Percentiles rank a stretch among this genome's conserved stretches.
Evolutionary conservation across 2,113 vertebrate genomes (phyloP).

Genomic region (Laticauda laticaudata): DNA sequence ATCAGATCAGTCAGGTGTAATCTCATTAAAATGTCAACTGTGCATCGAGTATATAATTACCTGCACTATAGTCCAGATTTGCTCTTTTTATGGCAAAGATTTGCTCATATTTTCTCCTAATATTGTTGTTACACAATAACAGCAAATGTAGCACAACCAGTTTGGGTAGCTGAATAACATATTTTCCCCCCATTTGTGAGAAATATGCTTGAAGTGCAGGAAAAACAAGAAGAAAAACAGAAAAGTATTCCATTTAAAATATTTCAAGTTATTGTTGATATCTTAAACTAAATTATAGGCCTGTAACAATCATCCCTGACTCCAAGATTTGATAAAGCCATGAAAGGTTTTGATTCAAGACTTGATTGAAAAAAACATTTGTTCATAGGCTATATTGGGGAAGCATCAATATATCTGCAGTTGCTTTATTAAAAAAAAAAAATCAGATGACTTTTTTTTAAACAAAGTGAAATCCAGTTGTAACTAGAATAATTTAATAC

Average conservation of each 20-base stretch:
- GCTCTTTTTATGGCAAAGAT: not conserved
- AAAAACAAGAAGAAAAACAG: not conserved
- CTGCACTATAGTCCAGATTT: not conserved
- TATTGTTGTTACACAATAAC: not conserved
- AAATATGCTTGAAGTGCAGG: slow-evolving; percentile 26
- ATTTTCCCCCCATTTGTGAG: not conserved
- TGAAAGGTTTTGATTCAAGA: not conserved
- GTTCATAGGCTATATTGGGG: not conserved
- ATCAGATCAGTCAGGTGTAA: not conserved
- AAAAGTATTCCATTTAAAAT: slow-evolving; percentile 24
- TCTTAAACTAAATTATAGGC: not conserved
- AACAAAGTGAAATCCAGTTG: not conserved
- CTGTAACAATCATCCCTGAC: not conserved
- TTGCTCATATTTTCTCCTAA: not conserved
- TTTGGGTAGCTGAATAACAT: slow-evolving; percentile 1
- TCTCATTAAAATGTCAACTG: not conserved
- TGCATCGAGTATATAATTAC: not conserved
- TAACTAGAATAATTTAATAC: not conserved
- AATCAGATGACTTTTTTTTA: not conserved
- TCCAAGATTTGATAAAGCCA: not conserved
- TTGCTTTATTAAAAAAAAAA: not conserved
- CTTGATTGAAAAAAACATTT: not conserved
- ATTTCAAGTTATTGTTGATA: not conserved
- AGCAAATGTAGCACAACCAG: not conserved
- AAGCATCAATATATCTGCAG: not conserved